phyloP scores from a whole-genome alignment of 2,113 vertebrate genomes.

The Crypturellus undulatus region DNA sequence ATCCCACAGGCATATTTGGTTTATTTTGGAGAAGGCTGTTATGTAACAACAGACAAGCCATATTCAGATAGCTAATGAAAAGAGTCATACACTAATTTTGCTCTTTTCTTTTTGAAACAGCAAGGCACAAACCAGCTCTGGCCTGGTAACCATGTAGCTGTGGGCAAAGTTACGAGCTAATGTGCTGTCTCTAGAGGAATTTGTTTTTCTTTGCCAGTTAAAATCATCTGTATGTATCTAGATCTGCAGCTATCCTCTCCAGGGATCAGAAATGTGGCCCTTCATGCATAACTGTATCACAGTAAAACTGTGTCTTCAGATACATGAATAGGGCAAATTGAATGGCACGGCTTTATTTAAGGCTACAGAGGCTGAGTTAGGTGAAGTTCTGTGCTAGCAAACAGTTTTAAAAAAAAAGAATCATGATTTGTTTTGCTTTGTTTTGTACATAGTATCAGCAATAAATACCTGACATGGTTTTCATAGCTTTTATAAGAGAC shows the following conservation, averaged over 20 bases:
- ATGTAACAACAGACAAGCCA: accelerated
- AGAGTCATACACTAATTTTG: not conserved
- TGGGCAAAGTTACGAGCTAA: not conserved
- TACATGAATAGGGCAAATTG: not conserved
- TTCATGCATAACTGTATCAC: not conserved
- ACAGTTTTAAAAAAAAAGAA: not conserved
- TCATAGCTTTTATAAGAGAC: not conserved
- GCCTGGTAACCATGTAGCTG: not conserved
- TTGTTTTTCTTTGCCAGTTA: not conserved
- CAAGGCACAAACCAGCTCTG: not conserved
- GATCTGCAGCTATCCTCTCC: accelerated
- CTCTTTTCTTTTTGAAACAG: not conserved
- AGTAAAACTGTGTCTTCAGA: not conserved
- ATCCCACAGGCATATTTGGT: not conserved
- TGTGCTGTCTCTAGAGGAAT: not conserved
- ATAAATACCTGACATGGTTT: not conserved
- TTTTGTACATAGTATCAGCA: not conserved
- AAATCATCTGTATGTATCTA: not conserved
- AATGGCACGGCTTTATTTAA: not conserved
- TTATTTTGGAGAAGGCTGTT: not conserved
- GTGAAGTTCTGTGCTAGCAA: not conserved
- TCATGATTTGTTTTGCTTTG: not conserved
- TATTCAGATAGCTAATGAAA: not conserved
- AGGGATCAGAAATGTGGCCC: not conserved
- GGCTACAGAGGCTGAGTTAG: not conserved